A percentile compares a stretch with the other conserved stretches of the same genome.
Evolutionary conservation across 2,888 invertebrate genomes (phyloP).

Genomic region (Pandemis corylana): DNA sequence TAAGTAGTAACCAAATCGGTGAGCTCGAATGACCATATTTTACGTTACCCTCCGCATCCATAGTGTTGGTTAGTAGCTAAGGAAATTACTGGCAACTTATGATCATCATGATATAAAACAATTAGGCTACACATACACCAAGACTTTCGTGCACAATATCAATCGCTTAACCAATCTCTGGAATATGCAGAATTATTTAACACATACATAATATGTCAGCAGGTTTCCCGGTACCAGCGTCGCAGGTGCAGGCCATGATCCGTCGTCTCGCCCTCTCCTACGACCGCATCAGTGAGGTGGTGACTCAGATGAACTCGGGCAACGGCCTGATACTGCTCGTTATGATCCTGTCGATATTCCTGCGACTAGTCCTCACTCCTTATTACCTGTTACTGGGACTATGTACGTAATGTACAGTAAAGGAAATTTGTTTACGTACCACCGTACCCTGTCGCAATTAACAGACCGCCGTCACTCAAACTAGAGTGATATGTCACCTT

Average conservation of each 20-base stretch:
- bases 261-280: slow-evolving; percentile 66
- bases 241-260: slow-evolving; percentile 47
- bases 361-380: slow-evolving; percentile 81
- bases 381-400: slow-evolving; percentile 73
- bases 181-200: not conserved
- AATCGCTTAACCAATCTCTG: not conserved
- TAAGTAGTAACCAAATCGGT: too few species aligned
- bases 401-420: slow-evolving; percentile 47
- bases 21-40: too few species aligned
- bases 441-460: too few species aligned
- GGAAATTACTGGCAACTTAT: too few species aligned
- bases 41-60: too few species aligned
- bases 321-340: slow-evolving; percentile 68
- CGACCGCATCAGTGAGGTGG: slow-evolving; percentile 68
- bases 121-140: too few species aligned
- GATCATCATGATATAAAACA: too few species aligned
- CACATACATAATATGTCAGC: not conserved
- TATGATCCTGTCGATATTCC: slow-evolving; percentile 67
- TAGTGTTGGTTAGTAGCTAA: too few species aligned
- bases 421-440: too few species aligned
- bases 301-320: slow-evolving; percentile 66
- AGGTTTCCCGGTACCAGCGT: not conserved
- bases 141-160: too few species aligned
- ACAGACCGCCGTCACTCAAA: too few species aligned
- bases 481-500: too few species aligned